Conservation (phyloP, 1,140 invertebrate species). For the Drosophila pseudoobscura region DNA sequence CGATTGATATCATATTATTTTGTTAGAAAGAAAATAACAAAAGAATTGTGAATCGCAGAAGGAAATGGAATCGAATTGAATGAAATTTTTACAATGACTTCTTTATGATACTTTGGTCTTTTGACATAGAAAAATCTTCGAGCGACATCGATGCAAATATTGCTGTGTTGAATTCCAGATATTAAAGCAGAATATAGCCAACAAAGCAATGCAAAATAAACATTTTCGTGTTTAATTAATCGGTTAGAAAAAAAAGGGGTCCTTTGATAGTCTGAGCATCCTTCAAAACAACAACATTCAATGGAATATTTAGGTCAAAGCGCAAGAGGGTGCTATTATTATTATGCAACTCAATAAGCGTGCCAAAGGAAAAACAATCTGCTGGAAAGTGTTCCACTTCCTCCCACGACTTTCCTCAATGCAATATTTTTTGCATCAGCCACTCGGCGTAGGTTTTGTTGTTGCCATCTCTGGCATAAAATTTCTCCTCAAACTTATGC, state of each 20-base stretch:
- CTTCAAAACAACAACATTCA: background rate
- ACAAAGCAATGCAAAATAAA: too few species aligned
- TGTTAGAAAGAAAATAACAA: background rate
- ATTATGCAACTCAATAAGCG: constrained; percentile 40
- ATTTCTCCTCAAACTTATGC: constrained; percentile 65
- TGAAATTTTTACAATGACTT: constrained; percentile 3
- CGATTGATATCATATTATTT: background rate
- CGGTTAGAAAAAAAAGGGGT: background rate
- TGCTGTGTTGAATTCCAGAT: too few species aligned
- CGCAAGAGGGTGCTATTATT: constrained; percentile 8
- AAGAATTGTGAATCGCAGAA: constrained; percentile 2
- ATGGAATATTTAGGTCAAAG: constrained; percentile 25
- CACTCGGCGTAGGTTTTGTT: constrained; percentile 13
- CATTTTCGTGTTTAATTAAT: too few species aligned
- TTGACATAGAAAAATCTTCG: background rate
- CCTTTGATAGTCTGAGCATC: constrained; percentile 14
- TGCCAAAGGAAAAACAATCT: constrained; percentile 20
- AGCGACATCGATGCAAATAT: too few species aligned
- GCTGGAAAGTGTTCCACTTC: constrained; percentile 25
- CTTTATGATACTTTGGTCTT: background rate
- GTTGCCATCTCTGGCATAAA: constrained; percentile 4
- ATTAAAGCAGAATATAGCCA: too few species aligned
- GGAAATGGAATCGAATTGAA: constrained; percentile 20
- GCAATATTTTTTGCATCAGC: constrained; percentile 52
- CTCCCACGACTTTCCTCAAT: constrained; percentile 25